Evolutionary conservation across 2,797 vertebrate species (phyloP).

Genomic region (Xenops minutus): DNA sequence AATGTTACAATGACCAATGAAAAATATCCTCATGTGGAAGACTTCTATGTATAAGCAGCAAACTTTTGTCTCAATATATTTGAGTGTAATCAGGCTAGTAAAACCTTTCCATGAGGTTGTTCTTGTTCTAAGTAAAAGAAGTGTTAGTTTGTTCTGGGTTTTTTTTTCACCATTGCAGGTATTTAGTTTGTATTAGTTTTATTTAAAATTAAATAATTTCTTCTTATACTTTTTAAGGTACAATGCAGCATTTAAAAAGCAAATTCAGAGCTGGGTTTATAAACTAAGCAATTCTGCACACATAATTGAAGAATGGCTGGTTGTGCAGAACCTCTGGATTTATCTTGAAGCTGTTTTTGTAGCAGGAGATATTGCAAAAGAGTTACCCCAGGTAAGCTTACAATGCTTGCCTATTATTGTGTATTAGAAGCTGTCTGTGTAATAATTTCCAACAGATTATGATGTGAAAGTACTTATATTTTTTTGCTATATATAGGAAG

Average conservation of each 20-base stretch:
- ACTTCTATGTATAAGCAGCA: background rate
- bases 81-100: background rate
- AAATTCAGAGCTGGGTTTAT: conserved; percentile 76
- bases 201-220: background rate
- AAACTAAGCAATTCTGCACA: conserved; percentile 75
- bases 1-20: background rate
- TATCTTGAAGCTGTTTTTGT: conserved; percentile 82
- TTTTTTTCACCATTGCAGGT: background rate
- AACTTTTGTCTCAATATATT: background rate
- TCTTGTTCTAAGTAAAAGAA: background rate
- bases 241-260: conserved; percentile 77
- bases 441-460: background rate
- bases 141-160: background rate
- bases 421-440: background rate
- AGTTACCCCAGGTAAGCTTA: conserved; percentile 77
- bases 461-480: background rate
- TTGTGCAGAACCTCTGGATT: conserved; percentile 81
- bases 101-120: background rate
- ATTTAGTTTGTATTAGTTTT: background rate
- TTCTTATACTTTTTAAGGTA: conserved; percentile 64
- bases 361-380: conserved; percentile 79
- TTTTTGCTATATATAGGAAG: conserved; percentile 70
- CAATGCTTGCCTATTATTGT: background rate
- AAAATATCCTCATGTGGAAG: background rate
- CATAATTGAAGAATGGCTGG: conserved; percentile 79